Conservation (phyloP, 2,113 vertebrate genomes). For the Clinocottus analis region DNA sequence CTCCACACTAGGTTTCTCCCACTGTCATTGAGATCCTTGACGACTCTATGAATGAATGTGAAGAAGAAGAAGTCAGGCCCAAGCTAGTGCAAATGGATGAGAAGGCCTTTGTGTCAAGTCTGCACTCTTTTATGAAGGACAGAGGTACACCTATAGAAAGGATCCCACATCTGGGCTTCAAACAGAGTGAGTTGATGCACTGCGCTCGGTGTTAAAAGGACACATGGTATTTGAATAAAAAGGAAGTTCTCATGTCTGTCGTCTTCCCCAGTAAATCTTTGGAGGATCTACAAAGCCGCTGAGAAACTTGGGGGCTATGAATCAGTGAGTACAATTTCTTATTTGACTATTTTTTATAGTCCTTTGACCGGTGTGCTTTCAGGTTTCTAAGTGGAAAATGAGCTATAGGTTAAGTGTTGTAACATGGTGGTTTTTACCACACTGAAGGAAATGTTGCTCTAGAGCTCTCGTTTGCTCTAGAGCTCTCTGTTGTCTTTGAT, state of each 20-base stretch:
- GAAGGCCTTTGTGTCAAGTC: slow-evolving; percentile 87
- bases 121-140: slow-evolving; percentile 95
- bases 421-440: slow-evolving; percentile 48
- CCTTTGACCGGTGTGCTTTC: background rate
- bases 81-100: slow-evolving; percentile 80
- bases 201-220: background rate
- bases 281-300: slow-evolving; percentile 95
- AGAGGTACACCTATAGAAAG: slow-evolving; percentile 92
- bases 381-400: slow-evolving; percentile 56
- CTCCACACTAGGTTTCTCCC: slow-evolving; percentile 38
- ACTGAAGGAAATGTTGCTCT: slow-evolving; percentile 7
- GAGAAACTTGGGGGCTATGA: slow-evolving; percentile 95
- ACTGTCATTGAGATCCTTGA: slow-evolving; percentile 67
- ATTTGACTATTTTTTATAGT: background rate
- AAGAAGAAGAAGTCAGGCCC: slow-evolving; percentile 60
- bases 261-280: slow-evolving; percentile 90
- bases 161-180: slow-evolving; percentile 96
- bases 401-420: slow-evolving; percentile 12
- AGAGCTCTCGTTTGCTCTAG: slow-evolving; percentile 11
- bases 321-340: slow-evolving; percentile 83
- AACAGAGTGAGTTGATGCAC: slow-evolving; percentile 88
- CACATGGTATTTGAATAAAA: background rate
- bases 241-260: background rate
- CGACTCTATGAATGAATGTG: slow-evolving; percentile 65
- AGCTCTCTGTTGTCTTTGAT: slow-evolving; percentile 52